Evolutionary conservation across 53 echinoderm and acorn worm genomes (phyloP).

Genomic region (Hippasteria phrygiana): DNA sequence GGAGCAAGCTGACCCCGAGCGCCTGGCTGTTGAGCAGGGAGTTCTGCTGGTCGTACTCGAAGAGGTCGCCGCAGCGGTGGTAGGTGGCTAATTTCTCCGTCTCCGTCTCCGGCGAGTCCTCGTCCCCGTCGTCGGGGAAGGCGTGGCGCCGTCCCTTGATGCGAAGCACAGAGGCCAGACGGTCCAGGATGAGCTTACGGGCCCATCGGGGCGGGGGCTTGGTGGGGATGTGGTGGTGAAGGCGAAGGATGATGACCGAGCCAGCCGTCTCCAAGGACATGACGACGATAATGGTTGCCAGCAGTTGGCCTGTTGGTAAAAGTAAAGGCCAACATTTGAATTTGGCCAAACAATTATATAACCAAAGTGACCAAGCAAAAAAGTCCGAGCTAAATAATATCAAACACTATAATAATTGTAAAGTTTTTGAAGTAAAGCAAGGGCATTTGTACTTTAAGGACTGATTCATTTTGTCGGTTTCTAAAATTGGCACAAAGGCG

Average conservation of each 20-base stretch:
- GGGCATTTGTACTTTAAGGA: too few species aligned
- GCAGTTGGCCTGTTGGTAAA: conserved; percentile 66
- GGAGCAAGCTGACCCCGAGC: conserved; percentile 77
- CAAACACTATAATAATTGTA: too few species aligned
- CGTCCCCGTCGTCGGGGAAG: conserved; percentile 27
- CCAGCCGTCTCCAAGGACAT: conserved; percentile 94
- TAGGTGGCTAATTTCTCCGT: neutral
- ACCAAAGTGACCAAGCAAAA: too few species aligned
- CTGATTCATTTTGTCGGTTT: too few species aligned
- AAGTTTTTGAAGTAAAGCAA: too few species aligned
- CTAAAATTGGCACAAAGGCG: too few species aligned
- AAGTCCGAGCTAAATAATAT: too few species aligned
- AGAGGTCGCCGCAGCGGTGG: conserved; percentile 62
- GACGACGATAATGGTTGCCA: conserved; percentile 80
- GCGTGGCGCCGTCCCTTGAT: conserved; percentile 70
- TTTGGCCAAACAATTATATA: neutral
- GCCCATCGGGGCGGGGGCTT: conserved; percentile 72
- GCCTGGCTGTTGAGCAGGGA: conserved; percentile 49
- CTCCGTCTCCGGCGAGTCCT: neutral
- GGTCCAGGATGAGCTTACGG: conserved; percentile 82
- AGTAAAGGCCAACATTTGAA: neutral
- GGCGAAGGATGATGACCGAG: conserved; percentile 83
- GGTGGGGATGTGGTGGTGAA: conserved; percentile 75
- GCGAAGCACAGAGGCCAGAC: conserved; percentile 64
- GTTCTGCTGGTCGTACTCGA: conserved; percentile 77